Percentiles rank a stretch among this genome's conserved stretches.
These are phyloP conservation scores for Chrysolina oricalcia DNA, from an alignment of 2,888 invertebrate species.

Conservation along the genomic window DNA sequence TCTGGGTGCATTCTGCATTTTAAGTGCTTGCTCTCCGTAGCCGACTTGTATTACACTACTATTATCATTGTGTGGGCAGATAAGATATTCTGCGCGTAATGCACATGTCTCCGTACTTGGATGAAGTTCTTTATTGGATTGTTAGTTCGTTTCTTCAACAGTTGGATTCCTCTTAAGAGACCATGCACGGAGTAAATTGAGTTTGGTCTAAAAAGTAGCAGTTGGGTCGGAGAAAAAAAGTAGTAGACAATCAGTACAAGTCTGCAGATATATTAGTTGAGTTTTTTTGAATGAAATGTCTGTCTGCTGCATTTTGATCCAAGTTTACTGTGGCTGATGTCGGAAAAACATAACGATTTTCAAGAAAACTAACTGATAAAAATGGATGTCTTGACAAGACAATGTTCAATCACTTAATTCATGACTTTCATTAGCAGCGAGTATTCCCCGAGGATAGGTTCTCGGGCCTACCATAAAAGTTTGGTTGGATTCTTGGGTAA, in stretches of 20 bases:
- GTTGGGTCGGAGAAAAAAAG: not conserved
- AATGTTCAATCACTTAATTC: too few relatives aligned
- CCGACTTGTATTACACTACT: conserved; percentile 1
- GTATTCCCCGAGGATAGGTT: too few relatives aligned
- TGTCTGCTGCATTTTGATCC: not conserved
- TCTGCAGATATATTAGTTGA: not conserved
- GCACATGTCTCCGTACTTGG: conserved; percentile 2
- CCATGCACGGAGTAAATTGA: not conserved
- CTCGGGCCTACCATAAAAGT: too few relatives aligned
- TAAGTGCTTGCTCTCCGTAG: not conserved
- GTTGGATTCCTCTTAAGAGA: not conserved
- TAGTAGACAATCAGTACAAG: not conserved
- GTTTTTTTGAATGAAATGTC: not conserved
- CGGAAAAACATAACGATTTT: too few relatives aligned
- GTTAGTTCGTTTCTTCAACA: conserved; percentile 1
- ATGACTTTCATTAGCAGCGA: too few relatives aligned
- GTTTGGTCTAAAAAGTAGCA: not conserved
- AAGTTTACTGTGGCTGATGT: too few relatives aligned
- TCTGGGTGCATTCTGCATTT: conserved; percentile 14
- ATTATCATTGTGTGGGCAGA: conserved; percentile 16
- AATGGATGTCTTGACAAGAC: too few relatives aligned
- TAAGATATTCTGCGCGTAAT: not conserved
- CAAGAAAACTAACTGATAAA: too few relatives aligned
- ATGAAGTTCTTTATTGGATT: not conserved
- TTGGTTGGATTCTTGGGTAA: too few relatives aligned